Conservation (phyloP, 2,113 vertebrate species). For the Pelecanoides urinatrix region DNA sequence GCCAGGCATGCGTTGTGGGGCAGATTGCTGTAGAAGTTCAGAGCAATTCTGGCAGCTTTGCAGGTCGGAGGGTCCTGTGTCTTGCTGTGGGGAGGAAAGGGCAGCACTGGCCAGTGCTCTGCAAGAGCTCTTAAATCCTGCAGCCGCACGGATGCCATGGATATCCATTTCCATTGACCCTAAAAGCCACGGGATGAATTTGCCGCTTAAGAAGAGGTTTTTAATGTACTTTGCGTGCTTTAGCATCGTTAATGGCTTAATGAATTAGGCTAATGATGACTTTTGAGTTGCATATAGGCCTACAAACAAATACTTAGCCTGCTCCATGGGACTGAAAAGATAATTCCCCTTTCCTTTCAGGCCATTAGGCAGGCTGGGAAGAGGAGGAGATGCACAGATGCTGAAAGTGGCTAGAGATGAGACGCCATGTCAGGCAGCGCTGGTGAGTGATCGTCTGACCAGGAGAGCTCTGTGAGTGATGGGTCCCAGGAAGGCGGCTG, state of each 20-base stretch:
- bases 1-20: not conserved
- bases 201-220: not conserved
- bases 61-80: not conserved
- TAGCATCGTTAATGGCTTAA: not conserved
- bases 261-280: not conserved
- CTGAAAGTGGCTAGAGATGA: not conserved
- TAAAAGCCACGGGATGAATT: not conserved
- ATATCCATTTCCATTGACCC: not conserved
- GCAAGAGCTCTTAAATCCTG: not conserved
- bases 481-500: not conserved
- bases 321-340: not conserved
- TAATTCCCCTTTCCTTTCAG: not conserved
- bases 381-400: not conserved
- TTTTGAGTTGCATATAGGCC: not conserved
- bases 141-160: not conserved
- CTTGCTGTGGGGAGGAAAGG: not conserved
- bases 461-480: not conserved
- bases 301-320: not conserved
- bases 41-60: not conserved
- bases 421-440: not conserved
- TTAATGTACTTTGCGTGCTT: slow-evolving; percentile 7
- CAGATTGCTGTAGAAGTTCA: not conserved
- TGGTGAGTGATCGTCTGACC: not conserved
- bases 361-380: not conserved
- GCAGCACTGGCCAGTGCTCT: not conserved